Conservation (phyloP, 2,797 vertebrate genomes). For the Cuniculus paca region DNA sequence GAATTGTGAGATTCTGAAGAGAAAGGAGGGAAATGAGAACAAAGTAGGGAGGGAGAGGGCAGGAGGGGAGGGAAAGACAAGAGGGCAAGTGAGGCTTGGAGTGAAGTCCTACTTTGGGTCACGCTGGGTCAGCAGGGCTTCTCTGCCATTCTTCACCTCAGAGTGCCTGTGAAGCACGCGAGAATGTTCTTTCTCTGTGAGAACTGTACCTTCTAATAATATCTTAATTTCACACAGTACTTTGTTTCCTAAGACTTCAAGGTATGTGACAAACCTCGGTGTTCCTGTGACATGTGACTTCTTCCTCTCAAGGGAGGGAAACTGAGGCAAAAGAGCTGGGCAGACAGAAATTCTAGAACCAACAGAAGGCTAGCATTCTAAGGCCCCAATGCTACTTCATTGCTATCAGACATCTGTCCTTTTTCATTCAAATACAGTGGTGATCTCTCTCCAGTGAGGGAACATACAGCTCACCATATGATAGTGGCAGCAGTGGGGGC, state of each 20-base stretch:
- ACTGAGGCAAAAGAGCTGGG: conserved; percentile 44
- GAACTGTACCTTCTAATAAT: conserved; percentile 67
- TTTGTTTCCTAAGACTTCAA: neutral
- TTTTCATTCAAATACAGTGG: neutral
- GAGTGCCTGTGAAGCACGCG: conserved; percentile 7
- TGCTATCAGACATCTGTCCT: neutral
- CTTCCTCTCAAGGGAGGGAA: conserved; percentile 20
- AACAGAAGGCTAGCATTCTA: neutral
- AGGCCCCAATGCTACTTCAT: neutral
- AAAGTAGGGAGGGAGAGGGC: neutral
- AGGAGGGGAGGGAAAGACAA: neutral
- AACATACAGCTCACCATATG: too few relatives aligned
- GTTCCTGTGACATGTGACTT: conserved; percentile 34
- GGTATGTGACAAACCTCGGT: neutral
- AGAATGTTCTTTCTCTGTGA: conserved; percentile 54
- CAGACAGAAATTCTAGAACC: neutral
- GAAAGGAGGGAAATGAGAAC: neutral
- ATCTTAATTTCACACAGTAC: conserved; percentile 23
- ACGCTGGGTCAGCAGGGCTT: neutral
- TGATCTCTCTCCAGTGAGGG: neutral
- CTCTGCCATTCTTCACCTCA: conserved; percentile 4
- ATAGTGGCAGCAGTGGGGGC: neutral
- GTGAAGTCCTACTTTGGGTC: neutral
- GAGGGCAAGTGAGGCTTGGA: too few relatives aligned
- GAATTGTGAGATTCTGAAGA: neutral